Percentiles rank a stretch among this genome's conserved stretches.
Evolutionary conservation across 2,888 invertebrate species (phyloP).

Genomic region (Epistrophe grossulariae): DNA sequence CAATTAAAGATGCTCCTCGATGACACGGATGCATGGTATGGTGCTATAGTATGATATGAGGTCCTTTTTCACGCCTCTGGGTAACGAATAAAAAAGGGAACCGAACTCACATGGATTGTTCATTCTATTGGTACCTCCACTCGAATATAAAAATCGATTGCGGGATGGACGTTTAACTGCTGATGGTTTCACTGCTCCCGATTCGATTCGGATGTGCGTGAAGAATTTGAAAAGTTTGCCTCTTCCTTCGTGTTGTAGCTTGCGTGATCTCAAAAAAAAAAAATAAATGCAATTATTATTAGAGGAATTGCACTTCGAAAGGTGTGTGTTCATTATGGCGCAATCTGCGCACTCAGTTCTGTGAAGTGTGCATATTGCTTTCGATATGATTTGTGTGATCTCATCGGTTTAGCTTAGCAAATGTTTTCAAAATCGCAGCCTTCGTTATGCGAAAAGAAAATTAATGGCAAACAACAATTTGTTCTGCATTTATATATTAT

Average conservation of each 20-base stretch:
- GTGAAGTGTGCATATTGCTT: not conserved
- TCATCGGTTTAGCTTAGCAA: slow-evolving; percentile 17
- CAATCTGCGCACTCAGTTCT: not conserved
- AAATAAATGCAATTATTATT: slow-evolving; percentile 29
- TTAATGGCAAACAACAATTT: slow-evolving; percentile 42
- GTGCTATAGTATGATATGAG: slow-evolving; percentile 45
- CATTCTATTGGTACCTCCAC: not conserved
- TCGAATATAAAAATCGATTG: slow-evolving; percentile 35
- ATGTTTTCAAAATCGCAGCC: slow-evolving; percentile 32
- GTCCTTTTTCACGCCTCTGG: slow-evolving; percentile 75
- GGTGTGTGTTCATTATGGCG: not conserved
- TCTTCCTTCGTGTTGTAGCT: not conserved
- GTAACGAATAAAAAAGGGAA: not conserved
- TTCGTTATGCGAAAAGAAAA: slow-evolving; percentile 45
- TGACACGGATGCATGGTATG: not conserved
- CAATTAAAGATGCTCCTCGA: slow-evolving; percentile 62
- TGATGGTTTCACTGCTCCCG: slow-evolving; percentile 43
- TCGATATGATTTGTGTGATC: slow-evolving; percentile 21
- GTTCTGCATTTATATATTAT: slow-evolving; percentile 24
- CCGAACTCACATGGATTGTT: slow-evolving; percentile 5
- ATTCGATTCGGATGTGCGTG: slow-evolving; percentile 69
- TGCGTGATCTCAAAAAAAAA: slow-evolving; percentile 6
- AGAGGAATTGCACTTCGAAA: slow-evolving; percentile 22
- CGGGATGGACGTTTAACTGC: slow-evolving; percentile 26
- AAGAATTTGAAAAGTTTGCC: slow-evolving; percentile 56